Base-by-base conservation (phyloP, 2,797 vertebrate genomes). In the Cyclopterus lumpus region DNA sequence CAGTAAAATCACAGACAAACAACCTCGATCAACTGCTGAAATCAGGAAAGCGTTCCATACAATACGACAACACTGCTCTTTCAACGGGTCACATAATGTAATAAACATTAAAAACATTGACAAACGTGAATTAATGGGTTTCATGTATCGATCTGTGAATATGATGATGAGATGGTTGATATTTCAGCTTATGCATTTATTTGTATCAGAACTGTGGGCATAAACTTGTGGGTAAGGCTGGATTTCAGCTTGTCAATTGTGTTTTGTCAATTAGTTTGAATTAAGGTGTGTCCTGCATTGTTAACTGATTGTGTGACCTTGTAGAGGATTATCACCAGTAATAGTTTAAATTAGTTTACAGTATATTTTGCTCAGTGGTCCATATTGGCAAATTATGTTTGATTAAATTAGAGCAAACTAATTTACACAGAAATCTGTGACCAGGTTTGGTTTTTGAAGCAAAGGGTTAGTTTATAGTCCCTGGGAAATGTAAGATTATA, bases 1-100 rank as follows among this genome's bases (percentile, higher is more conserved):
- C 38, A 34, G 42, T 10, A 6, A 3, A 3, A 30, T 66, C 51
- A 6, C 54, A 62, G 28, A 36, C n/a, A 57, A 64, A 73, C 10
- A 40, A 55, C 34, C 58, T 26, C 79, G 44, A 60, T 20, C 40
- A 24, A 32, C 34, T 48, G 30, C n/a, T n/a, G n/a, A n/a, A n/a
- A n/a, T n/a, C n/a, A n/a, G n/a, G 28, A 38, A 60, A 5, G 15
- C 62, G 34, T 20, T n/a, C n/a, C n/a, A 4, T 30, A 59, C 22
- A 63, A 4, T 6, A 6, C 10, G 42, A 57, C 53, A 20, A 4
- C 40, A 24, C 8, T 9, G 66, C 1, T 59, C 2, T 34, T 59
- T 71, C 40, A 12, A 40, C 20, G 32, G 22, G 8, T 59, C 14
- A 59, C 12, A 64, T 32, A 18, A 71, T 38, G 24, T n/a, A 11